Evolutionary conservation across 2,113 vertebrate genomes (phyloP).

Genomic region (Lophochroa leadbeateri): DNA sequence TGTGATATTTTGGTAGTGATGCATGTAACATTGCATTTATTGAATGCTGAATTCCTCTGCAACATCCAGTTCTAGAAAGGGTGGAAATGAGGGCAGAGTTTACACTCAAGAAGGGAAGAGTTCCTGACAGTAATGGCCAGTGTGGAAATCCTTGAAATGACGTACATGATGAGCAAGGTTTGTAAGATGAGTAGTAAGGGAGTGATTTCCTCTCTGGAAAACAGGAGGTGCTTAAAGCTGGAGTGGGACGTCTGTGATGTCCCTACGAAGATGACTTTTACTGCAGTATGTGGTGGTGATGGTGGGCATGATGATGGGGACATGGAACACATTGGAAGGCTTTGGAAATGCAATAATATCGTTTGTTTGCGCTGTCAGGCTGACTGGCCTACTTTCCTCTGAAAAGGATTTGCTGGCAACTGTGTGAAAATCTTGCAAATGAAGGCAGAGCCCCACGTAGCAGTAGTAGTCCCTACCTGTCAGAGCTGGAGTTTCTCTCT

Average conservation of each 20-base stretch:
- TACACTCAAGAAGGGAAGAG: background rate
- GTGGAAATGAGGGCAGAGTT: background rate
- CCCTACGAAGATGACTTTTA: background rate
- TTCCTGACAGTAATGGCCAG: background rate
- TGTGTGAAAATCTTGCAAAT: background rate
- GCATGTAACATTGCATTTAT: background rate
- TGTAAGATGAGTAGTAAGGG: background rate
- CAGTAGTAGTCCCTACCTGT: background rate
- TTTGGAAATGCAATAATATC: background rate
- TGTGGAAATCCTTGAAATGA: background rate
- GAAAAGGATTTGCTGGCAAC: background rate
- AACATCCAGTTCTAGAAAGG: background rate
- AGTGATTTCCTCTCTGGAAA: background rate
- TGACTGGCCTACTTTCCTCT: background rate
- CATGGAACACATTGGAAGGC: background rate
- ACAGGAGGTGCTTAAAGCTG: background rate
- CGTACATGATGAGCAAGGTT: background rate
- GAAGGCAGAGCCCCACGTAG: background rate
- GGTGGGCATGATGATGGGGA: background rate
- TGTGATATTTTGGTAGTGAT: background rate
- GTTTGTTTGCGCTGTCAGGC: background rate
- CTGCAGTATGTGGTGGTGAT: background rate
- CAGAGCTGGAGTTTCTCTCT: background rate
- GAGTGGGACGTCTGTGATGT: background rate
- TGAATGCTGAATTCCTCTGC: background rate